A percentile compares a stretch with the other conserved stretches of the same genome.
These are phyloP conservation scores for Sus cebifrons DNA, from an alignment of 2,797 vertebrate species.

Conservation along the genomic window DNA sequence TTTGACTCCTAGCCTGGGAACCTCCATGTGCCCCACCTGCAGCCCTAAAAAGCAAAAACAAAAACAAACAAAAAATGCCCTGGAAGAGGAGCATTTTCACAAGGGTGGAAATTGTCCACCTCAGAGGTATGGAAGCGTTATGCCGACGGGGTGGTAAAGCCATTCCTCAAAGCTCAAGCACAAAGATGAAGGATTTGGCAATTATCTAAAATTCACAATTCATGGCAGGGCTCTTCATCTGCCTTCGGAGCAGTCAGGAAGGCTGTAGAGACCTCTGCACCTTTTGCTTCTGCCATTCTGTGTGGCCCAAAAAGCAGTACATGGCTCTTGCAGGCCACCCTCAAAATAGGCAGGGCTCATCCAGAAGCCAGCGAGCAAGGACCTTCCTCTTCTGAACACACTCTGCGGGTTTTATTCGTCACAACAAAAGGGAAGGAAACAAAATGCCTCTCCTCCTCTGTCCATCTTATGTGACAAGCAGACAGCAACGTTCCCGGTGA, in stretches of 20 bases:
- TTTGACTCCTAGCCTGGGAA: too few species aligned
- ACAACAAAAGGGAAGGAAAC: neutral
- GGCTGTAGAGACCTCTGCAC: neutral
- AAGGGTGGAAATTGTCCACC: neutral
- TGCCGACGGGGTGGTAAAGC: neutral
- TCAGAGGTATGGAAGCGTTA: neutral
- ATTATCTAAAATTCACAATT: neutral
- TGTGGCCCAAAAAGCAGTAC: neutral
- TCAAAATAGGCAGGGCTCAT: neutral
- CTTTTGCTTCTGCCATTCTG: neutral
- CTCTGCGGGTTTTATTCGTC: neutral
- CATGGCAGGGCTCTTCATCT: neutral
- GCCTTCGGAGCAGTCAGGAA: neutral
- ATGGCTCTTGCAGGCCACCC: neutral
- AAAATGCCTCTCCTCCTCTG: constrained; percentile 6
- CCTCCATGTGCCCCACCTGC: too few species aligned
- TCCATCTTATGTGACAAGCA: neutral
- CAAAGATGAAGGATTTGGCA: neutral
- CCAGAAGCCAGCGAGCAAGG: neutral
- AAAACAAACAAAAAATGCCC: neutral
- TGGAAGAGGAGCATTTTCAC: neutral
- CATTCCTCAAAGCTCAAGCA: neutral
- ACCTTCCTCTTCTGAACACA: neutral
- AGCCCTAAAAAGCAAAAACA: too few species aligned
- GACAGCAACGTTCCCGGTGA: neutral